These are phyloP conservation scores for Heliconius cydno DNA, from an alignment of 2,888 invertebrate species.

Conservation along the genomic window DNA sequence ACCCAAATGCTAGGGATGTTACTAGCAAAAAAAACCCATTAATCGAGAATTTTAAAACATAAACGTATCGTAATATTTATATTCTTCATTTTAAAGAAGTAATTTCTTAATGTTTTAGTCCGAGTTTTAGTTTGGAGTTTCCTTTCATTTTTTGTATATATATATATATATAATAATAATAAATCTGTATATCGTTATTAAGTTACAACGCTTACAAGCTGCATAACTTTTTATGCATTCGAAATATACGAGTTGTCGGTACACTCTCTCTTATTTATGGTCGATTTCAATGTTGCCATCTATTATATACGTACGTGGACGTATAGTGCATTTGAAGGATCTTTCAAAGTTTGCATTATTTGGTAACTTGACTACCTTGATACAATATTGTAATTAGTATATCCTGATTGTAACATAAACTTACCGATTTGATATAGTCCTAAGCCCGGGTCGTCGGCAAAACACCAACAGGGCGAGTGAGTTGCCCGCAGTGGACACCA, in stretches of 20 bases:
- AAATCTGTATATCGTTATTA: background rate
- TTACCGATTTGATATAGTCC: constrained; percentile 92
- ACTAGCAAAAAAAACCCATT: constrained; percentile 56
- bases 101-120: constrained; percentile 4
- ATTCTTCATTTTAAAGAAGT: constrained; percentile 28
- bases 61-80: constrained; percentile 20
- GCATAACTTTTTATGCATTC: constrained; percentile 38
- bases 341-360: constrained; percentile 47
- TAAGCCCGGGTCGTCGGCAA: constrained; percentile 87
- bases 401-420: constrained; percentile 49
- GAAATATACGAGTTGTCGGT: constrained; percentile 17
- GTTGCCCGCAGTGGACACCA: constrained; percentile 88
- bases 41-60: constrained; percentile 23
- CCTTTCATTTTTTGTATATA: background rate
- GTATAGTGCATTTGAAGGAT: constrained; percentile 32
- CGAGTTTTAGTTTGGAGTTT: too few relatives aligned
- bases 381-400: background rate
- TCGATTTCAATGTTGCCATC: constrained; percentile 36
- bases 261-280: constrained; percentile 44
- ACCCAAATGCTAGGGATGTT: constrained; percentile 65
- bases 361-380: constrained; percentile 50
- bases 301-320: constrained; percentile 16
- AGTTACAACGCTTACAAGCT: background rate
- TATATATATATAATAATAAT: background rate
- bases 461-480: constrained; percentile 89